Conservation (phyloP, 2,113 vertebrate genomes). For the Asarcornis scutulata region DNA sequence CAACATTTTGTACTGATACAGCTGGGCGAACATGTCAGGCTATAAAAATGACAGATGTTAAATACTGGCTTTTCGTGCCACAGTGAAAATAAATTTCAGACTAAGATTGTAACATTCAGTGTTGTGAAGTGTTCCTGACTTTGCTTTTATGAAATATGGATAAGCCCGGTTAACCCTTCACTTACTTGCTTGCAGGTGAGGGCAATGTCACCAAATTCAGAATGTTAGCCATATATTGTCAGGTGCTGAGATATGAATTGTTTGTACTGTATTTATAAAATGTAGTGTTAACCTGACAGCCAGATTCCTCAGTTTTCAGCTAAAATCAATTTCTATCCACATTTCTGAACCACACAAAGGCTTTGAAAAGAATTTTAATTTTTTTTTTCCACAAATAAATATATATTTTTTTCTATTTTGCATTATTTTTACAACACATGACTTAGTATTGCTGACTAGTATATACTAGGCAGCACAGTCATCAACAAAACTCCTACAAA, state of each 20-base stretch:
- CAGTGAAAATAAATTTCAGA: background rate
- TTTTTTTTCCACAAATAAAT: background rate
- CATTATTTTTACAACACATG: background rate
- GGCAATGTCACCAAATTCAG: background rate
- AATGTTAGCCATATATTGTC: background rate
- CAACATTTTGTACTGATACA: rapidly evolving
- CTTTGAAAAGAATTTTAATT: background rate
- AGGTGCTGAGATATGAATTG: background rate
- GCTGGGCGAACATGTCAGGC: background rate
- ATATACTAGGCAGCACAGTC: background rate
- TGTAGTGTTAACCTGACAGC: rapidly evolving
- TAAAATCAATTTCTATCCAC: background rate
- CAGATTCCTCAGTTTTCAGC: background rate
- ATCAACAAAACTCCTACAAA: background rate
- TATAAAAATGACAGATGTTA: background rate
- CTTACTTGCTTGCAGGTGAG: background rate
- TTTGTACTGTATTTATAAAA: background rate
- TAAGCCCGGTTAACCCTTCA: background rate
- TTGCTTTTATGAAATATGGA: background rate
- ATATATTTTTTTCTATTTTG: rapidly evolving
- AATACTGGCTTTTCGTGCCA: background rate
- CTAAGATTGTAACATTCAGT: background rate
- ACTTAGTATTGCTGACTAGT: background rate
- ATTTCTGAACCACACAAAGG: background rate
- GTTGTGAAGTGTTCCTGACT: background rate